A percentile compares a stretch with the other conserved stretches of the same genome.
Conservation (phyloP, 2,797 vertebrate genomes). For the Pangasius mekongensis region DNA sequence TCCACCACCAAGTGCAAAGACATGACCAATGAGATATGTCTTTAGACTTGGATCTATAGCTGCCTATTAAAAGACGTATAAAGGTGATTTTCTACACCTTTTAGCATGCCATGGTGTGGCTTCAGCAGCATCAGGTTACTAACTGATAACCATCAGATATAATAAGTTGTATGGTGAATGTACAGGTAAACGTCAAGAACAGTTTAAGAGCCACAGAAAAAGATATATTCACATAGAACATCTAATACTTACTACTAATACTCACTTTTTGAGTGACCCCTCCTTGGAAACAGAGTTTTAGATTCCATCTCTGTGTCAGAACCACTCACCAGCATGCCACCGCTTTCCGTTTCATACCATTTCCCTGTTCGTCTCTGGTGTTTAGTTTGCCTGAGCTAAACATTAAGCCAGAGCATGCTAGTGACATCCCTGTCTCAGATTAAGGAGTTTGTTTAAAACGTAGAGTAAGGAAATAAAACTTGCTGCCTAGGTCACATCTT, state of each 20-base stretch:
- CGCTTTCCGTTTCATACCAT: conserved; percentile 17
- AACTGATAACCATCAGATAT: background rate
- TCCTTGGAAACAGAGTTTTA: conserved; percentile 54
- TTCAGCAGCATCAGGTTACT: background rate
- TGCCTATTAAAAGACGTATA: background rate
- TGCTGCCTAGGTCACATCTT: background rate
- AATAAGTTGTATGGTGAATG: background rate
- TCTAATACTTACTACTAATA: conserved; percentile 60
- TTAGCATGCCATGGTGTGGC: background rate
- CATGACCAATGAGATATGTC: background rate
- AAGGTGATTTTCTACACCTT: background rate
- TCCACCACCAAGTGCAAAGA: background rate
- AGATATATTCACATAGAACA: background rate
- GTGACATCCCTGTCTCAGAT: conserved; percentile 30
- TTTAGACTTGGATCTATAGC: background rate
- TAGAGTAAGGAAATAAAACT: background rate
- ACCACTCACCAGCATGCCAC: conserved; percentile 43
- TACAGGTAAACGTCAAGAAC: background rate
- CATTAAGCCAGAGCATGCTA: conserved; percentile 73
- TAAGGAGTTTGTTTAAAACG: background rate
- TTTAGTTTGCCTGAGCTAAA: conserved; percentile 71
- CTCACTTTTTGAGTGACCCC: conserved; percentile 12
- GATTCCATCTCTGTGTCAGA: conserved; percentile 66
- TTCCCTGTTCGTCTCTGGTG: conserved; percentile 39
- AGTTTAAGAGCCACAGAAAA: background rate